These are phyloP conservation scores for Apostichopus japonicus DNA, from an alignment of 35 echinoderm and acorn worm species.

Conservation along the genomic window DNA sequence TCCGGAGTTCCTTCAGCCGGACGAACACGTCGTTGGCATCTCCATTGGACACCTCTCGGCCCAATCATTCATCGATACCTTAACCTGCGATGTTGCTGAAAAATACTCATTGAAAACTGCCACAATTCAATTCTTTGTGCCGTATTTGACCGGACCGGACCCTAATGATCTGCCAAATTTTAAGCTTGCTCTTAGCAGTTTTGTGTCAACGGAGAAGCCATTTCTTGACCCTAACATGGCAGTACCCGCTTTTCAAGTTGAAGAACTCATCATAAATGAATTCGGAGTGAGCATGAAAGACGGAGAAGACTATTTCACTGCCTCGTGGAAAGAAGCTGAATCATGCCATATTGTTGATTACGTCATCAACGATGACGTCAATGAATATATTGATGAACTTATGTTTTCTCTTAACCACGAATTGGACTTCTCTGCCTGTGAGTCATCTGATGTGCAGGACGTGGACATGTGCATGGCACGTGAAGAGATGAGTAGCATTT, in stretches of 20 bases:
- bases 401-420: neutral
- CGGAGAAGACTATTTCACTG: neutral
- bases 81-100: neutral
- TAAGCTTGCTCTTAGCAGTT: neutral
- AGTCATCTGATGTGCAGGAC: neutral
- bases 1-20: neutral
- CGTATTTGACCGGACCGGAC: neutral
- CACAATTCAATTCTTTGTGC: conserved; percentile 11
- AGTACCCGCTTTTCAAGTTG: neutral
- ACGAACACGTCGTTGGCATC: neutral
- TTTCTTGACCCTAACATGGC: conserved; percentile 15
- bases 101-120: neutral
- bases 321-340: neutral
- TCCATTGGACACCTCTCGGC: neutral
- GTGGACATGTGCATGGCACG: conserved; percentile 3
- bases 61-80: neutral
- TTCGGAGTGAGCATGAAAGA: neutral
- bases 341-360: neutral
- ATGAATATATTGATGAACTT: conserved; percentile 15
- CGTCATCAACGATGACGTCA: neutral
- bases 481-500: neutral
- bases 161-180: neutral
- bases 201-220: neutral
- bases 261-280: neutral
- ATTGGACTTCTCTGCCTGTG: conserved; percentile 21